Conservation (phyloP, 2,113 vertebrate species). For the Triplophysa tibetana region DNA sequence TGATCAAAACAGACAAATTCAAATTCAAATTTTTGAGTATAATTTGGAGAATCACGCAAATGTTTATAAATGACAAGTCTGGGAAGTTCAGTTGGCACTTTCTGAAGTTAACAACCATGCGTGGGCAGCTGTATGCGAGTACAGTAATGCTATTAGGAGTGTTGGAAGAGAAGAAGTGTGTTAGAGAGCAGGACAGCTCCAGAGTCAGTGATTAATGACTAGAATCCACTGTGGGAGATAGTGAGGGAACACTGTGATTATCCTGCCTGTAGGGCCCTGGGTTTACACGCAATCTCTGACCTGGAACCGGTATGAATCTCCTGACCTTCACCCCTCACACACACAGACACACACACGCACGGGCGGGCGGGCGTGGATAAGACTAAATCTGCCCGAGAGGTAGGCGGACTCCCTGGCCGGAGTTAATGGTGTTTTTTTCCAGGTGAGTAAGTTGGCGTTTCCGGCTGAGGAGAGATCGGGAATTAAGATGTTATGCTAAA, state of each 20-base stretch:
- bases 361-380: slow-evolving; percentile 18
- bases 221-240: slow-evolving; percentile 77
- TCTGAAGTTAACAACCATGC: background rate
- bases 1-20: background rate
- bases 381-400: slow-evolving; percentile 10
- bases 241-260: slow-evolving; percentile 77
- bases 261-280: slow-evolving; percentile 74
- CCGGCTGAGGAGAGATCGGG: slow-evolving; percentile 79
- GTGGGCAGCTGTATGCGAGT: background rate
- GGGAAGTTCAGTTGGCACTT: slow-evolving; percentile 12
- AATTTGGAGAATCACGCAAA: background rate
- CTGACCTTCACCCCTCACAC: slow-evolving; percentile 71
- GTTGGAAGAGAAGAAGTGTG: slow-evolving; percentile 44
- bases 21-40: background rate
- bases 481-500: slow-evolving; percentile 77
- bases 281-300: slow-evolving; percentile 73
- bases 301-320: slow-evolving; percentile 72
- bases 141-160: background rate
- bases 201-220: slow-evolving; percentile 78
- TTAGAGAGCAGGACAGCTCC: slow-evolving; percentile 61
- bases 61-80: background rate
- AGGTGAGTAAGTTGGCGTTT: slow-evolving; percentile 85
- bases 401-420: slow-evolving; percentile 76
- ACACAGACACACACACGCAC: slow-evolving; percentile 60
- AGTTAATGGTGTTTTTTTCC: slow-evolving; percentile 84